These are phyloP conservation scores for Myiopsitta monachus DNA, from an alignment of 2,113 vertebrate genomes.

Conservation along the genomic window DNA sequence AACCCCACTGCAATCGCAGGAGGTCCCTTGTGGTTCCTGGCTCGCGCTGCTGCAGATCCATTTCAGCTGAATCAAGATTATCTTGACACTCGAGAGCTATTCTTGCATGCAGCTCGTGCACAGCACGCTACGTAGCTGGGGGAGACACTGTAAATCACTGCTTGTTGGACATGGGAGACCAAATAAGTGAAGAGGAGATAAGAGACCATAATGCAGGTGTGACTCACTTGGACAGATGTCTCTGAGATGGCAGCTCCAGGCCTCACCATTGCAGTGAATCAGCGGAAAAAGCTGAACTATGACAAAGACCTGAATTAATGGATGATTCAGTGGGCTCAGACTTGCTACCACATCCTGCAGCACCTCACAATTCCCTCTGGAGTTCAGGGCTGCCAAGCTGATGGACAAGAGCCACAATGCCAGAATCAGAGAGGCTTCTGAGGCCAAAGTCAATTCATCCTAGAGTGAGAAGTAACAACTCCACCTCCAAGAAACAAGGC, in stretches of 20 bases:
- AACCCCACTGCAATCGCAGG: neutral
- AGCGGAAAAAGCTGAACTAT: neutral
- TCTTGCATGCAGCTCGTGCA: neutral
- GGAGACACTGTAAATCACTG: conserved; percentile 23
- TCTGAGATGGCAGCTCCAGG: neutral
- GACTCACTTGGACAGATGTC: neutral
- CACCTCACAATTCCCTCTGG: conserved; percentile 24
- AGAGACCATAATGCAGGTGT: neutral
- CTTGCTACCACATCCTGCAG: neutral
- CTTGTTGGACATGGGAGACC: neutral
- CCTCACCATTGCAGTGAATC: neutral
- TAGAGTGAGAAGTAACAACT: neutral
- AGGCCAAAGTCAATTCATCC: neutral
- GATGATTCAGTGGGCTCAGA: neutral
- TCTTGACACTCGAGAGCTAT: conserved; percentile 43
- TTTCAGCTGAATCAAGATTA: conserved; percentile 45
- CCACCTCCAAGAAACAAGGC: neutral
- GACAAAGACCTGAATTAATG: neutral
- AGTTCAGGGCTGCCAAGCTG: neutral
- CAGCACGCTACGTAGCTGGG: neutral
- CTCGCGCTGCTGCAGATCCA: neutral
- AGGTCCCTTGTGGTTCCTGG: conserved; percentile 56
- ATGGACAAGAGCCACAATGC: neutral
- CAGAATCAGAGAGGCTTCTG: neutral
- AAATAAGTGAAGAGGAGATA: conserved; percentile 19